Evolutionary conservation across 2,888 invertebrate genomes (phyloP), one percentile per base, ranked within the genome.

Genomic region (Xiphydria camelus): DNA sequence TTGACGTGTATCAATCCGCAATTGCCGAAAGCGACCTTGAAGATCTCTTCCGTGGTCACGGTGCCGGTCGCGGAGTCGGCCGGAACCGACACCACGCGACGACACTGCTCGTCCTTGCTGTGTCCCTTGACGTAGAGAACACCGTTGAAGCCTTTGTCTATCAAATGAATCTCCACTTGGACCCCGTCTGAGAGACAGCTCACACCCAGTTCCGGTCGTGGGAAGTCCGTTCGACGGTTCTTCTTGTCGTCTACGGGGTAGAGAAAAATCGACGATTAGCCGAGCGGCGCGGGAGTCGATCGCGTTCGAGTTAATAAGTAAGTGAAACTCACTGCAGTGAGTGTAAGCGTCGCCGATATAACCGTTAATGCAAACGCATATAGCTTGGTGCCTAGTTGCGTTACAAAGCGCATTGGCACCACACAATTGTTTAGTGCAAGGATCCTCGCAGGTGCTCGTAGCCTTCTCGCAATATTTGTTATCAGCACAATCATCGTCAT

Each of bases 111-210:
- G 64, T 94, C 92, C 74, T 94, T 94, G 72, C 94, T 94, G 77
- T 94, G 91, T 21, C 94, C 94, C 77, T 94, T 94, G 0, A 95
- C 94, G 66, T 95, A 95, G 2, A 94, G 78, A 1, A 94, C 89
- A 10, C 94, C 94, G 63, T 92, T 91, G 73, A 94, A 94, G 46
- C 88, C 88, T 43, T 61, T 56, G 20, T 53, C 52, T 40, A 57
- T 79, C 21, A 89, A 86, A 63, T 86, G 84, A 34, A 91, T 86
- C 65, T 87, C 85, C 0, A 94, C 93, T 71, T 91, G 88, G 5
- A 95, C 91, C 23, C 94, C 94, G 69, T 94, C 94, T 9, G 94
- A 92, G 53, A 94, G 78, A 75, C 94, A 95, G 64, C 89, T 89
- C 10, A 94, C 94, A 49, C 84, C 82, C 86, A 93, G 89, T 46